Conservation (phyloP, 1,140 invertebrate species). For the Rhynchophorus ferrugineus region DNA sequence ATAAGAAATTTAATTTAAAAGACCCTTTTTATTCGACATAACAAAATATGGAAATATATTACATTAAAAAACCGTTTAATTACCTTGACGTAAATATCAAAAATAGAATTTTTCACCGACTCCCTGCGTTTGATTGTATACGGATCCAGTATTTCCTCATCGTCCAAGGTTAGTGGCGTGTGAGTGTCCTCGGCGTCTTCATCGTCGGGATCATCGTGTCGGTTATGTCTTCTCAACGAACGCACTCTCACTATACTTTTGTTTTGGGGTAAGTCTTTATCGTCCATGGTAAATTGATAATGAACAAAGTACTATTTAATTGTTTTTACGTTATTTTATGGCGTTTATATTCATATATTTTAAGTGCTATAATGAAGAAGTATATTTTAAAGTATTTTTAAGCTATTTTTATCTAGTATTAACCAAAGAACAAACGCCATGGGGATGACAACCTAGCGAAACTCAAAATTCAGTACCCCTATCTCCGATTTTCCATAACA, state of each 20-base stretch:
- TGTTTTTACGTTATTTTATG: neutral
- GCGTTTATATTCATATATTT: too few species aligned
- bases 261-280: neutral
- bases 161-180: neutral
- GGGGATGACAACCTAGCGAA: too few species aligned
- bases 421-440: too few species aligned
- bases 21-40: too few species aligned
- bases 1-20: too few species aligned
- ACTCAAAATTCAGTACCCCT: too few species aligned
- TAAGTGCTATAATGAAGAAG: too few species aligned
- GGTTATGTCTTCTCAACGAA: slow-evolving; percentile 10
- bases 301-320: neutral
- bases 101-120: slow-evolving; percentile 40
- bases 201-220: neutral
- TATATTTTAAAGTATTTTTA: too few species aligned
- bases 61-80: too few species aligned
- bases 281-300: neutral
- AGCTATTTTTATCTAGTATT: too few species aligned
- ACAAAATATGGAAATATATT: too few species aligned
- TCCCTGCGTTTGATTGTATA: slow-evolving; percentile 21
- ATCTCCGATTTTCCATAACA: too few species aligned
- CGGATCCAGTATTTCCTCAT: slow-evolving; percentile 17
- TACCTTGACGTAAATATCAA: slow-evolving; percentile 50
- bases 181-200: slow-evolving; percentile 2
- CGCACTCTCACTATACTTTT: slow-evolving; percentile 15